A percentile compares a stretch with the other conserved stretches of the same genome.
Conservation (phyloP, 2,797 vertebrate genomes). For the Denticeps clupeoides region DNA sequence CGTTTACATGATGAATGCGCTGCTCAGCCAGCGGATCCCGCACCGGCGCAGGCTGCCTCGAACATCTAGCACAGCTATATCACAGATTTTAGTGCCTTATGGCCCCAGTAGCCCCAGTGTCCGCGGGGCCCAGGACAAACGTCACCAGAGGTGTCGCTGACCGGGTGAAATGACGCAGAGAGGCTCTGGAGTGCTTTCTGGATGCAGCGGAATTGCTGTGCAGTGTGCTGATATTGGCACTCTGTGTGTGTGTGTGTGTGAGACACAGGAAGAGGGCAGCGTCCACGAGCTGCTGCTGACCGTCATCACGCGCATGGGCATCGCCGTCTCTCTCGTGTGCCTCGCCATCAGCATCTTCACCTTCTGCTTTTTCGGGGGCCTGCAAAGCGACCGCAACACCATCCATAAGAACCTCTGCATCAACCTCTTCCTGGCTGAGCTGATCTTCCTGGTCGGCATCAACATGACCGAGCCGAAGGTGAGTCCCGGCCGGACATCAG, state of each 20-base stretch:
- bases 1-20: conserved; percentile 57
- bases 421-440: conserved; percentile 93
- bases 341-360: conserved; percentile 96
- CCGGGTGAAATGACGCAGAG: too few species aligned
- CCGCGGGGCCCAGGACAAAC: too few species aligned
- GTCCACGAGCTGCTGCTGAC: conserved; percentile 85
- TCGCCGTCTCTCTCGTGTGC: conserved; percentile 91
- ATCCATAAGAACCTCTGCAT: conserved; percentile 98
- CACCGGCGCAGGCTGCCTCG: conserved; percentile 42
- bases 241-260: conserved; percentile 11
- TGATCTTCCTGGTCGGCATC: conserved; percentile 93
- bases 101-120: conserved; percentile 28
- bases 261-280: conserved; percentile 71
- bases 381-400: conserved; percentile 96
- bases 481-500: too few species aligned
- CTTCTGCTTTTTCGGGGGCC: conserved; percentile 95
- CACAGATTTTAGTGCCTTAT: conserved; percentile 38
- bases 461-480: conserved; percentile 92
- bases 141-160: too few species aligned
- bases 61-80: conserved; percentile 53
- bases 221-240: not conserved
- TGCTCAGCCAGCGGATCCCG: conserved; percentile 40
- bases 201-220: too few species aligned
- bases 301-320: conserved; percentile 91
- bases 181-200: too few species aligned